Evolutionary conservation across 2,113 vertebrate genomes (phyloP).

Genomic region (Arvicanthis niloticus): DNA sequence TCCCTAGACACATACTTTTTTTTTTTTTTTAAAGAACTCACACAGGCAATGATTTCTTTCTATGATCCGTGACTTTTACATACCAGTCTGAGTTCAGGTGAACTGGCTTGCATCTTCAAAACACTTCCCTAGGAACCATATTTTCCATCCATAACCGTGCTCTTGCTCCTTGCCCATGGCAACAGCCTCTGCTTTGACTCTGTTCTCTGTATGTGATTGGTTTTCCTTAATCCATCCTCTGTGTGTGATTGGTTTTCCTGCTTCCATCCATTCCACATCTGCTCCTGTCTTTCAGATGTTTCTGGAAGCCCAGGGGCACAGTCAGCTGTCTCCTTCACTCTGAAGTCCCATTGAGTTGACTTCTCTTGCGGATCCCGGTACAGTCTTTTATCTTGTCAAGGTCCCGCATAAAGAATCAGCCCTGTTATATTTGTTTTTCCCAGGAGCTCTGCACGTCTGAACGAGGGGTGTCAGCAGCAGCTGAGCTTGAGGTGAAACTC

Average conservation of each 20-base stretch:
- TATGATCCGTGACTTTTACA: background rate
- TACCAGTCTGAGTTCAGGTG: background rate
- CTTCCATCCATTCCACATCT: background rate
- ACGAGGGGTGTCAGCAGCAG: background rate
- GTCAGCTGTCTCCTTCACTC: background rate
- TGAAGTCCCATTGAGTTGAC: background rate
- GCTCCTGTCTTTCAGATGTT: background rate
- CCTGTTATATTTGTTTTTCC: background rate
- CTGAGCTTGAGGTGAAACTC: background rate
- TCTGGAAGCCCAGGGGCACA: background rate
- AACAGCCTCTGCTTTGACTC: accelerated
- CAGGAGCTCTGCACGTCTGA: background rate
- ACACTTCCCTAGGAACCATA: accelerated
- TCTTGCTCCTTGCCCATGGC: accelerated
- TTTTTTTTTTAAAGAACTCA: background rate
- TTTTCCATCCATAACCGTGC: accelerated
- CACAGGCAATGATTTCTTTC: background rate
- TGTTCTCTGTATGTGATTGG: background rate
- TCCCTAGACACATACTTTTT: background rate
- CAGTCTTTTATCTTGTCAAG: background rate
- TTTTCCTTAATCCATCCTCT: too few species aligned
- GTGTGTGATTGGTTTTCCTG: background rate
- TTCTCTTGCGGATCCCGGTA: background rate
- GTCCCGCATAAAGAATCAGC: constrained; percentile 15
- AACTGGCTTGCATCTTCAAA: background rate